Conservation (phyloP, 2,113 vertebrate genomes). For the Phalacrocorax pelagicus region DNA sequence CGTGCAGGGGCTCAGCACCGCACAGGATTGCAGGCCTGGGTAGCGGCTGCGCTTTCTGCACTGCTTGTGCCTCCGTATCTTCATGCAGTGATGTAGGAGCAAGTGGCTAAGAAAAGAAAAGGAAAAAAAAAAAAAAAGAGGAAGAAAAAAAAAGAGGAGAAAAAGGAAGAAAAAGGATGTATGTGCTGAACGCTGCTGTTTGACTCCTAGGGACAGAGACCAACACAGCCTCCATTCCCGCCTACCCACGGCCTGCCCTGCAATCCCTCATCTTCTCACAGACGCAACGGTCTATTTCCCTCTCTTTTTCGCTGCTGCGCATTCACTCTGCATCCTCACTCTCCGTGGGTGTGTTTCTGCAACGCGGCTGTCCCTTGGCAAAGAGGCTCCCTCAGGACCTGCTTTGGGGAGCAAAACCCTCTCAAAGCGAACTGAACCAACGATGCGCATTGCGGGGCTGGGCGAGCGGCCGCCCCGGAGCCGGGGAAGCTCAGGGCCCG, state of each 20-base stretch:
- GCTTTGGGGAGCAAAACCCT: not conserved
- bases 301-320: not conserved
- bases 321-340: not conserved
- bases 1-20: not conserved
- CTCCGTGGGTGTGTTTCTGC: rapidly evolving
- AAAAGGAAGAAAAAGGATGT: rapidly evolving
- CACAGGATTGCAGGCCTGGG: not conserved
- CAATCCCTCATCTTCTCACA: not conserved
- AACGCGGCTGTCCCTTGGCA: not conserved
- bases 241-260: not conserved
- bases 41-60: not conserved
- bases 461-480: rapidly evolving
- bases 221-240: rapidly evolving
- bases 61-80: rapidly evolving
- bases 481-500: not conserved
- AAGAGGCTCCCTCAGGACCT: not conserved
- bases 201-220: not conserved
- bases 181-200: not conserved
- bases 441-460: rapidly evolving
- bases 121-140: too few species aligned
- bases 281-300: rapidly evolving
- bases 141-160: too few species aligned
- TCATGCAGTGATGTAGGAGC: not conserved
- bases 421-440: rapidly evolving
- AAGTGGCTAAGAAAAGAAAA: not conserved